Percentiles rank a stretch among this genome's conserved stretches.
These are phyloP conservation scores for Xestia sexstrigata DNA, from an alignment of 2,888 invertebrate genomes.

Conservation along the genomic window DNA sequence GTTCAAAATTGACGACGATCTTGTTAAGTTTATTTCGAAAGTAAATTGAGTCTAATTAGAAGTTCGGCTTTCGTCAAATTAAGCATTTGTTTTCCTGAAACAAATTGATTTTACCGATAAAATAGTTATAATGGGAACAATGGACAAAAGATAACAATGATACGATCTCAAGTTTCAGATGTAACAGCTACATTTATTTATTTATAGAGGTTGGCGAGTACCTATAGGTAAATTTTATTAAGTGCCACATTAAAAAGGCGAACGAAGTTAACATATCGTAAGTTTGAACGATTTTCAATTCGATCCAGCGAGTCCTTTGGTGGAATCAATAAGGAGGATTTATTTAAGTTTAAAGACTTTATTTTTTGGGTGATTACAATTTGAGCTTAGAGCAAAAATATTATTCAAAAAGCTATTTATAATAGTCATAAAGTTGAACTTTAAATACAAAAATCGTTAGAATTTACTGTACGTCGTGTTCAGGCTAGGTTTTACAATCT, in stretches of 20 bases:
- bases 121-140: neutral
- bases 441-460: neutral
- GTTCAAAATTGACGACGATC: slow-evolving; percentile 36
- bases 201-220: no score
- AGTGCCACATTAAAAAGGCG: neutral
- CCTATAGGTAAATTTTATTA: no score
- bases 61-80: slow-evolving; percentile 16
- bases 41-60: slow-evolving; percentile 29
- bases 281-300: neutral
- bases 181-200: neutral
- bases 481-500: neutral
- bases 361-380: neutral
- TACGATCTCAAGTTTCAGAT: neutral
- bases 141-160: neutral
- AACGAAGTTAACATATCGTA: neutral
- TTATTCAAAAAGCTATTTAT: neutral
- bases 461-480: neutral
- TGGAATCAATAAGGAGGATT: neutral
- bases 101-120: slow-evolving; percentile 17
- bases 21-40: slow-evolving; percentile 29
- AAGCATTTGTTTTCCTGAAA: slow-evolving; percentile 14
- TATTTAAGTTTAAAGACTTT: neutral
- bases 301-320: neutral
- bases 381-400: neutral
- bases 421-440: neutral